Percentiles rank a stretch among this genome's conserved stretches.
Conservation (phyloP, 2,113 vertebrate species). For the Pelmatolapia mariae region DNA sequence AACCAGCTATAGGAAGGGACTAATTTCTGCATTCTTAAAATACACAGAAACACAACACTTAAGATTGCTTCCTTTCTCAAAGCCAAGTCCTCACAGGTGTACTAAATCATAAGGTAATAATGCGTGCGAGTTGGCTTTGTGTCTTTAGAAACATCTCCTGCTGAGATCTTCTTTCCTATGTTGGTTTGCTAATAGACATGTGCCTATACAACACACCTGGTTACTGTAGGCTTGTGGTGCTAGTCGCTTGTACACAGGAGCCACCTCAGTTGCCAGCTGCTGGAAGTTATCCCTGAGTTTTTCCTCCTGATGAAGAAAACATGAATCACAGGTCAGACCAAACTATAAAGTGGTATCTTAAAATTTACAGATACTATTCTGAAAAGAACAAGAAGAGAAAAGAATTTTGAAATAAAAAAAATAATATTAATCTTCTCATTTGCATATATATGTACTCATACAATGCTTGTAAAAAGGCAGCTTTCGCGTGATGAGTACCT, state of each 20-base stretch:
- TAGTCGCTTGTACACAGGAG: conserved; percentile 87
- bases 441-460: background rate
- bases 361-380: background rate
- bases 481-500: conserved; percentile 63
- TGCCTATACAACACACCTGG: conserved; percentile 76
- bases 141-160: background rate
- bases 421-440: background rate
- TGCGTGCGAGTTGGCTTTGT: background rate
- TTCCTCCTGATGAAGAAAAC: conserved; percentile 78
- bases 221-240: conserved; percentile 94
- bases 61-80: background rate
- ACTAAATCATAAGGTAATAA: background rate
- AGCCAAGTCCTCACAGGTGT: background rate
- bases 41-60: background rate
- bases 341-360: background rate
- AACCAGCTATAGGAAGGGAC: background rate
- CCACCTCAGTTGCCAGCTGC: conserved; percentile 88
- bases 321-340: background rate
- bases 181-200: background rate
- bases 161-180: background rate
- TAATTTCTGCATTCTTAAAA: background rate
- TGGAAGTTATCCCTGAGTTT: conserved; percentile 92
- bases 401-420: background rate
- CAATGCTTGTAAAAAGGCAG: background rate
- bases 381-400: background rate